phyloP scores from a whole-genome alignment of 2,113 vertebrate genomes.

The Lanius collurio region DNA sequence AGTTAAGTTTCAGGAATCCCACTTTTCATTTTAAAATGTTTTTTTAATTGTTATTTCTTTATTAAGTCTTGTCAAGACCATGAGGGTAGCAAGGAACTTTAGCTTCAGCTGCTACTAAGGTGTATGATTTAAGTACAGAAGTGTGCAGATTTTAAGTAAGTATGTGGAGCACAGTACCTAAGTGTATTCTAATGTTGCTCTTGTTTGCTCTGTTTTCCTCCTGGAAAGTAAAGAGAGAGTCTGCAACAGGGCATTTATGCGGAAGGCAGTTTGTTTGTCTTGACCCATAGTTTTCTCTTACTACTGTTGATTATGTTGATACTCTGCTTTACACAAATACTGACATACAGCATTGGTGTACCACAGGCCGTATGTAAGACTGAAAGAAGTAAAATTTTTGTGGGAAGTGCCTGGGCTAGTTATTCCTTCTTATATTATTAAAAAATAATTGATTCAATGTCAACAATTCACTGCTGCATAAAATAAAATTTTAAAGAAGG shows the following conservation, averaged over 20 bases:
- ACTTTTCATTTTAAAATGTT: fast-evolving
- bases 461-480: background rate
- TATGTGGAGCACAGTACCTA: background rate
- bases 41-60: background rate
- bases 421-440: background rate
- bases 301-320: background rate
- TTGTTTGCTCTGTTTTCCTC: background rate
- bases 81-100: background rate
- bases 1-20: background rate
- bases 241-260: background rate
- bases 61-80: background rate
- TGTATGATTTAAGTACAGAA: background rate
- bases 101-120: fast-evolving
- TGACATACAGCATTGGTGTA: background rate
- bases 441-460: background rate
- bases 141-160: background rate
- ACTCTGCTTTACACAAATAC: background rate
- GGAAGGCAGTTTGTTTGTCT: background rate
- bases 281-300: background rate
- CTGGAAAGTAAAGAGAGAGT: background rate
- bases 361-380: background rate
- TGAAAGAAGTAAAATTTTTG: background rate
- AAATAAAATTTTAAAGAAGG: background rate
- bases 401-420: background rate
- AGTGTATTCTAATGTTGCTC: fast-evolving